Evolutionary conservation across 2,113 vertebrate species (phyloP).

Genomic region (Pachyramphus minor): DNA sequence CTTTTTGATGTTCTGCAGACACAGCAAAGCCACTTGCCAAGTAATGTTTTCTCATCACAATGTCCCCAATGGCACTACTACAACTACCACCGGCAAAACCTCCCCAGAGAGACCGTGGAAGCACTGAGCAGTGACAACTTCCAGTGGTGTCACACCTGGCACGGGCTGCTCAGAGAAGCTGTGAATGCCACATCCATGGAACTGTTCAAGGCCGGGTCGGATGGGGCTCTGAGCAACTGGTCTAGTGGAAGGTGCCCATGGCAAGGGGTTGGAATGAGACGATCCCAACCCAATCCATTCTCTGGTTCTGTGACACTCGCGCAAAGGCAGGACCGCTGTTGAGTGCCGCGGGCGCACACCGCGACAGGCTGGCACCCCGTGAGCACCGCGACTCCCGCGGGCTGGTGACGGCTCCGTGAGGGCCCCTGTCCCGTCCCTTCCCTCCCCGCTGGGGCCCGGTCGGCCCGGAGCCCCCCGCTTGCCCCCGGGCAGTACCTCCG

Average conservation of each 20-base stretch:
- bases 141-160: no score
- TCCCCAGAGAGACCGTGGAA: fast-evolving
- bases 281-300: no score
- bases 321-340: neutral
- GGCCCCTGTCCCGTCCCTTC: neutral
- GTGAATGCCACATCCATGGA: neutral
- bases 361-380: no score
- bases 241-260: neutral
- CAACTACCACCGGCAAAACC: neutral
- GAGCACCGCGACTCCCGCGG: no score
- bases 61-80: neutral
- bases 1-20: neutral
- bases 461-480: neutral
- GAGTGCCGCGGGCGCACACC: fast-evolving
- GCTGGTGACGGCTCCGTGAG: neutral
- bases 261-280: fast-evolving
- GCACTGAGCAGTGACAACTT: neutral
- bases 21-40: neutral
- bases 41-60: no score
- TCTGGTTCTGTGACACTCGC: fast-evolving
- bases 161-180: neutral
- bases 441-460: neutral
- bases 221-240: neutral
- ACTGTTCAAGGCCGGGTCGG: neutral
- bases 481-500: neutral